Conservation (phyloP, 2,888 invertebrate genomes). For the Thysanoteuthis rhombus region DNA sequence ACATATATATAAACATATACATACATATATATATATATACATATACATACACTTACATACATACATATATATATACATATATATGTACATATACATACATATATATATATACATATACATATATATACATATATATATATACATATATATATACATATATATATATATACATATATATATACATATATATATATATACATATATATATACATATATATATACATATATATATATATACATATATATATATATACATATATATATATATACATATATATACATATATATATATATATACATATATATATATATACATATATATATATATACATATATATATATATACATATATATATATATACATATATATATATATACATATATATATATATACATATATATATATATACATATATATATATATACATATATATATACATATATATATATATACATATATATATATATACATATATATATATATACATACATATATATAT, state of each 20-base stretch:
- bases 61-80: too few relatives aligned
- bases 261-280: neutral
- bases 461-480: neutral
- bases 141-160: too few relatives aligned
- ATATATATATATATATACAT: neutral
- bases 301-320: neutral
- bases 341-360: neutral
- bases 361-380: neutral
- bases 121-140: too few relatives aligned
- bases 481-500: neutral
- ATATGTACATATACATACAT: too few relatives aligned
- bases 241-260: neutral
- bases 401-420: neutral
- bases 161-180: too few relatives aligned
- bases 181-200: too few relatives aligned
- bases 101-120: too few relatives aligned
- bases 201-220: too few relatives aligned
- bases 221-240: slow-evolving; percentile 1
- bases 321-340: neutral
- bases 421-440: neutral
- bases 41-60: too few relatives aligned
- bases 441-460: neutral
- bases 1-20: too few relatives aligned
- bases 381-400: neutral
- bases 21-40: too few relatives aligned